phyloP scores from a whole-genome alignment of 2,888 invertebrate genomes.

The Thera obeliscata region DNA sequence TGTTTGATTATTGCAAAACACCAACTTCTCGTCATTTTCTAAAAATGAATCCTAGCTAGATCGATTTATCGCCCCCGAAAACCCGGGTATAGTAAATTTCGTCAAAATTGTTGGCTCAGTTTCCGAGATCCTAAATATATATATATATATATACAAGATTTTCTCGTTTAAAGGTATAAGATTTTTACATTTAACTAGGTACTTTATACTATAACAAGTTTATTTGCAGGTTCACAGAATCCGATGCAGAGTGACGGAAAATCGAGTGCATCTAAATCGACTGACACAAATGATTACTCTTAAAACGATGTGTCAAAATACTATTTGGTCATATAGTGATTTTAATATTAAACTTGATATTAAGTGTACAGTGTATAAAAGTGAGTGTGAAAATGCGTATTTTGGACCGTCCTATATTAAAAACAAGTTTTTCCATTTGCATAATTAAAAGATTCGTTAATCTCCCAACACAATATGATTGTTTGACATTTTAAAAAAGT shows the following conservation, averaged over 20 bases:
- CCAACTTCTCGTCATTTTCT: too few relatives aligned
- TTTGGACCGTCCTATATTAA: slow-evolving; percentile 40
- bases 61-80: too few relatives aligned
- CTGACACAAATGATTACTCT: slow-evolving; percentile 59
- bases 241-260: slow-evolving; percentile 56
- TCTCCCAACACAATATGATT: too few relatives aligned
- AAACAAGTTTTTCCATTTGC: neutral
- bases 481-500: too few relatives aligned
- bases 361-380: slow-evolving; percentile 41
- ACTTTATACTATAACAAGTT: slow-evolving; percentile 2
- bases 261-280: slow-evolving; percentile 57
- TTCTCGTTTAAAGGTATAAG: too few relatives aligned
- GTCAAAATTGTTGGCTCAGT: too few relatives aligned
- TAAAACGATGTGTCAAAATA: slow-evolving; percentile 55
- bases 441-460: neutral
- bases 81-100: too few relatives aligned
- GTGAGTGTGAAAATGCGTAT: slow-evolving; percentile 29
- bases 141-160: too few relatives aligned
- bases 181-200: too few relatives aligned
- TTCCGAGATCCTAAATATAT: too few relatives aligned
- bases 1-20: too few relatives aligned
- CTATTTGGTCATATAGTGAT: slow-evolving; percentile 16
- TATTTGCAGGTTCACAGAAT: slow-evolving; percentile 55
- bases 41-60: too few relatives aligned
- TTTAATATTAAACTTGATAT: slow-evolving; percentile 7